Evolutionary conservation across 2,888 invertebrate species (phyloP).

Genomic region (Drosophila nr. perissopoda): DNA sequence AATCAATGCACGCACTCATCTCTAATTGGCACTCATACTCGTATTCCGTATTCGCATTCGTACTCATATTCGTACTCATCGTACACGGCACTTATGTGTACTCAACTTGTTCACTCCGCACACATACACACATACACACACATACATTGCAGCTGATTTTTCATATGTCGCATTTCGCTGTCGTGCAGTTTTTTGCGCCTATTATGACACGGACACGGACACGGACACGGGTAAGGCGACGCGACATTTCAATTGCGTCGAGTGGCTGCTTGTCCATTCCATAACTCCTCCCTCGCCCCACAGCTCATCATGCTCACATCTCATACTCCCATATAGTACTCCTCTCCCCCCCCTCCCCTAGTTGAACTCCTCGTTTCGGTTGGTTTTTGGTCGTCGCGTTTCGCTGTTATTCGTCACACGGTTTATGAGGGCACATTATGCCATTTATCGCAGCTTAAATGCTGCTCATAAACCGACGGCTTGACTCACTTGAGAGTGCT

Average conservation of each 20-base stretch:
- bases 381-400: constrained; percentile 4
- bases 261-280: constrained; percentile 46
- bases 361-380: constrained; percentile 1
- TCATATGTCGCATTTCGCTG: constrained; percentile 21
- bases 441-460: constrained; percentile 79
- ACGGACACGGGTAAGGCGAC: constrained; percentile 36
- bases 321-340: constrained; percentile 3
- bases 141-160: constrained; percentile 46
- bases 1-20: constrained; percentile 18
- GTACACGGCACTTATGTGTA: constrained; percentile 16
- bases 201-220: constrained; percentile 76
- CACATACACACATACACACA: not conserved
- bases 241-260: constrained; percentile 68
- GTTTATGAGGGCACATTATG: constrained; percentile 78
- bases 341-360: not conserved
- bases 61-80: constrained; percentile 13
- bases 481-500: constrained; percentile 55
- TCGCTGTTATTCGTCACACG: constrained; percentile 55
- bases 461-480: constrained; percentile 65
- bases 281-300: not conserved
- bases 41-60: constrained; percentile 1
- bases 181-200: constrained; percentile 73
- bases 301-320: not conserved
- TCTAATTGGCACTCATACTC: constrained; percentile 22
- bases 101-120: constrained; percentile 32